These are phyloP conservation scores for Lanius ludovicianus DNA, from an alignment of 2,113 vertebrate genomes.

Conservation along the genomic window DNA sequence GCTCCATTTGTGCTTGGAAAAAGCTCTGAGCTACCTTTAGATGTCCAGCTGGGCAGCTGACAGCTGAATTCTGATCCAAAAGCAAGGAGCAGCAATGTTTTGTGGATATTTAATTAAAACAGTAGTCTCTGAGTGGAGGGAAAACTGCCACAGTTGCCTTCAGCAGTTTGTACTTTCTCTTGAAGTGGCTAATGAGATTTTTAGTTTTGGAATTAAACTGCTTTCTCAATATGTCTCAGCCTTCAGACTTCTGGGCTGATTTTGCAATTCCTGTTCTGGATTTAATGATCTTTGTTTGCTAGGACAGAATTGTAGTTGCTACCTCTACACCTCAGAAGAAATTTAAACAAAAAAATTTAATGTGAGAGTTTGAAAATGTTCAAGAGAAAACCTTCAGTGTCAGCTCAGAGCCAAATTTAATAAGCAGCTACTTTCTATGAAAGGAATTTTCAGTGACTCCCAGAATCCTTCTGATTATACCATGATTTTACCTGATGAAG, in stretches of 20 bases:
- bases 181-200: neutral
- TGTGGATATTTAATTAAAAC: neutral
- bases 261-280: neutral
- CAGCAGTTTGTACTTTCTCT: neutral
- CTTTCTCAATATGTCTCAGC: neutral
- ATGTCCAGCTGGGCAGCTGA: neutral
- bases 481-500: neutral
- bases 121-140: neutral
- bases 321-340: neutral
- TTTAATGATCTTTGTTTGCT: neutral
- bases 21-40: neutral
- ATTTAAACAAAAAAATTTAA: neutral
- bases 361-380: neutral
- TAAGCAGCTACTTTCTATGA: neutral
- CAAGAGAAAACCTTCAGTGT: neutral
- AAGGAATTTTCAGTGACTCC: neutral
- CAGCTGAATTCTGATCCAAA: neutral
- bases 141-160: neutral
- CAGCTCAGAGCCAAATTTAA: neutral
- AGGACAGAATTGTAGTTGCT: neutral
- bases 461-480: neutral
- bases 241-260: neutral
- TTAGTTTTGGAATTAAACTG: neutral
- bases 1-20: neutral
- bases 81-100: neutral